These are phyloP conservation scores for Amphipyra tragopoginis DNA, from an alignment of 2,888 invertebrate species.

Conservation along the genomic window DNA sequence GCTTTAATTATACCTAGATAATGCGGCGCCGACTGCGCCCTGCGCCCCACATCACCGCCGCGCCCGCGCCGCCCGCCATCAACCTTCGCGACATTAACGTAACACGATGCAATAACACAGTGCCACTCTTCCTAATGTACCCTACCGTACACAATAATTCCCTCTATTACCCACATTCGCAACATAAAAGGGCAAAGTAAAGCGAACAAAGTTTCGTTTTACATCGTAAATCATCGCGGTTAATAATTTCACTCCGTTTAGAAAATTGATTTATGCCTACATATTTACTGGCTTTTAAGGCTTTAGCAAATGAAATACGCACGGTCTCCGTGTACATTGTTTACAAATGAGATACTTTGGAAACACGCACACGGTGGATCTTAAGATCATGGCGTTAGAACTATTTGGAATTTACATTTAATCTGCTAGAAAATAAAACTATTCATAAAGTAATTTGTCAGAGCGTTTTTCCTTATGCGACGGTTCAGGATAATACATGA, in stretches of 20 bases:
- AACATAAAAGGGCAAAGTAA: constrained; percentile 65
- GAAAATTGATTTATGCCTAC: constrained; percentile 83
- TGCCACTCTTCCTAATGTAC: constrained; percentile 78
- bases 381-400: background rate
- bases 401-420: background rate
- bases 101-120: constrained; percentile 84
- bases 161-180: constrained; percentile 62
- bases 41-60: constrained; percentile 64
- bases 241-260: constrained; percentile 79
- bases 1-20: constrained; percentile 89
- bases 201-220: constrained; percentile 71
- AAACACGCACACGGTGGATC: constrained; percentile 19
- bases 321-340: constrained; percentile 57
- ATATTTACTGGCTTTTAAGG: constrained; percentile 78
- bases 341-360: constrained; percentile 46
- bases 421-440: background rate
- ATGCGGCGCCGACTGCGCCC: constrained; percentile 81
- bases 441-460: too few species aligned
- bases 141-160: constrained; percentile 68
- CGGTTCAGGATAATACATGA: too few species aligned
- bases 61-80: constrained; percentile 41
- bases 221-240: constrained; percentile 77
- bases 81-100: constrained; percentile 77
- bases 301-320: constrained; percentile 74
- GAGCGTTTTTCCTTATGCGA: too few species aligned